Evolutionary conservation across 1,140 invertebrate genomes (phyloP), one percentile per base, ranked within the genome.

Genomic region (Scaptomyza graminum): DNA sequence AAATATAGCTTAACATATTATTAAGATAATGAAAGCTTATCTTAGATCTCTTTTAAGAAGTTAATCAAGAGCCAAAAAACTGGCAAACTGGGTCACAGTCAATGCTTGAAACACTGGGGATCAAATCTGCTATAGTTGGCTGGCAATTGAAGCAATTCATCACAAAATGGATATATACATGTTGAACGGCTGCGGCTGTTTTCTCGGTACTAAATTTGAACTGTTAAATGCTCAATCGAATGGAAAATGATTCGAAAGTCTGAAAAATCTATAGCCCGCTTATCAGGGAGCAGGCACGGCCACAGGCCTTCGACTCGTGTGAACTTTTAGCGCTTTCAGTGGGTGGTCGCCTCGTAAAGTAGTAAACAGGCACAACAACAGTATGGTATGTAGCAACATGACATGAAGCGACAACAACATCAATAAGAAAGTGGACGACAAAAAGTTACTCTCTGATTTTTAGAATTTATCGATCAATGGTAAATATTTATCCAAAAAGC

Each of bases 191-290:
- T 12, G 7, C 47, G 16, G 46, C 46, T 12, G n/a, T 59, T n/a
- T 56, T 54, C 18, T 6, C 5, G 44, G 49, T 64, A 71, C 83
- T 87, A 87, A 82, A 88, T 82, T 87, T 87, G 88, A 88, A 88
- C 70, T 5, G 82, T 46, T 31, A 43, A 76, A 55, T 50, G 39
- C 43, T 50, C 82, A 87, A 67, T 87, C 74, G 72, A 76, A 62
- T 50, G 82, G 82, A 87, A 87, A 87, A 82, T 88, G 78, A 88
- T 73, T 75, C 68, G 74, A 63, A 44, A 67, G 83, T 61, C 70
- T 67, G 57, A 79, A 70, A 72, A 76, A 69, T 76, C 83, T 66
- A 82, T 82, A 82, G 78, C 78, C 51, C 39, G 82, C 82, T 87
- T 87, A 87, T 87, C 82, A 70, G 83, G 63, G 67, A 61, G 43